phyloP scores from a whole-genome alignment of 2,797 vertebrate genomes.

The Macroramphosus scolopax region DNA sequence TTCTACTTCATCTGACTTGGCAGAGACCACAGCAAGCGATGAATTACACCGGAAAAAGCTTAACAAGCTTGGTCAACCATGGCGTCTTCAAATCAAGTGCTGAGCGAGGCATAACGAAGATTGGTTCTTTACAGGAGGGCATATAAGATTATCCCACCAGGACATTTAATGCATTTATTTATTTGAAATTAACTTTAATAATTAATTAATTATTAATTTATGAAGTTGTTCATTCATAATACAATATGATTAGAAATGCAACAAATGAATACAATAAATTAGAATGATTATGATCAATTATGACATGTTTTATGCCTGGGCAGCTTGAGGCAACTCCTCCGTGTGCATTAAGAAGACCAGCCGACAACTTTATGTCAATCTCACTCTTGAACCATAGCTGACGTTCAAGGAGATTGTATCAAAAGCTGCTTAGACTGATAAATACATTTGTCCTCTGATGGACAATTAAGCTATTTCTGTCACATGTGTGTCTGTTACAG shows the following conservation, averaged over 20 bases:
- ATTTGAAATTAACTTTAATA: too few relatives aligned
- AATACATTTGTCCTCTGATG: slow-evolving; percentile 53
- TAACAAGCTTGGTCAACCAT: slow-evolving; percentile 17
- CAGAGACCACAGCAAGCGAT: too few relatives aligned
- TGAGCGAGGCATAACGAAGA: slow-evolving; percentile 20
- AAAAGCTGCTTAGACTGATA: slow-evolving; percentile 67
- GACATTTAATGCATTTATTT: not conserved
- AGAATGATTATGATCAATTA: too few relatives aligned
- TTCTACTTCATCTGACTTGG: slow-evolving; percentile 44
- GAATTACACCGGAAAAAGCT: slow-evolving; percentile 30
- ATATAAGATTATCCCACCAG: slow-evolving; percentile 9
- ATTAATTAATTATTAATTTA: too few relatives aligned
- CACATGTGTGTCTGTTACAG: not conserved
- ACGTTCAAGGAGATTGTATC: slow-evolving; percentile 71
- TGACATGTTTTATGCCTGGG: slow-evolving; percentile 4
- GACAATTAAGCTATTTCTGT: slow-evolving; percentile 14
- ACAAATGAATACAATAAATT: too few relatives aligned
- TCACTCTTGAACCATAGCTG: slow-evolving; percentile 75
- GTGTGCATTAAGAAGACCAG: slow-evolving; percentile 8
- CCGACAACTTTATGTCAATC: slow-evolving; percentile 62
- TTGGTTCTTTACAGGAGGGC: slow-evolving; percentile 11
- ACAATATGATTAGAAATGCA: too few relatives aligned
- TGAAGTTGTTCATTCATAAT: too few relatives aligned
- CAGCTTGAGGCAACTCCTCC: slow-evolving; percentile 3
- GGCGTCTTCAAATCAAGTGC: slow-evolving; percentile 23